These are phyloP conservation scores for Microcebus jonahi DNA, from an alignment of 2,113 vertebrate genomes.

Conservation along the genomic window DNA sequence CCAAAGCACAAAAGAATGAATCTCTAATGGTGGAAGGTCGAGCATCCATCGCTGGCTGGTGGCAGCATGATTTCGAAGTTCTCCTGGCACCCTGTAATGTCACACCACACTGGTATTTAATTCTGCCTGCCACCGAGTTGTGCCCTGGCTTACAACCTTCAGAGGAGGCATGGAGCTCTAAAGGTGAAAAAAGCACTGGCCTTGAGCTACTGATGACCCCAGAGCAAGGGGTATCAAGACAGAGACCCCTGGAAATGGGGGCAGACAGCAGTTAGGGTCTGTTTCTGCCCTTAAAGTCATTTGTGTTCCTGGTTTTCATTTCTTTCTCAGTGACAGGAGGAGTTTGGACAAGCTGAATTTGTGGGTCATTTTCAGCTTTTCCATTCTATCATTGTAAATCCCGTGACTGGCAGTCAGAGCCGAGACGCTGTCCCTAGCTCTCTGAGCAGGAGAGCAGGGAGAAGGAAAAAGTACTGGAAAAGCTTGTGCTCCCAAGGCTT, in stretches of 20 bases:
- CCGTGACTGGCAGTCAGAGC: neutral
- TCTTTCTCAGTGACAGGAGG: neutral
- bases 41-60: conserved; percentile 8
- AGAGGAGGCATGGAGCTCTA: neutral
- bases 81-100: neutral
- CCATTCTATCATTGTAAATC: neutral
- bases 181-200: neutral
- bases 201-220: neutral
- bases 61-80: neutral
- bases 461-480: neutral
- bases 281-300: neutral
- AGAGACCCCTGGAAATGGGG: neutral
- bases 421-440: neutral
- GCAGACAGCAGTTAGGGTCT: neutral
- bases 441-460: neutral
- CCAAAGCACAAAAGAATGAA: conserved; percentile 63
- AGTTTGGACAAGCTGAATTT: neutral
- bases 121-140: neutral
- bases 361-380: neutral
- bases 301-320: neutral
- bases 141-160: neutral
- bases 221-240: neutral
- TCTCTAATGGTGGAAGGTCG: conserved; percentile 73
- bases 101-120: neutral
- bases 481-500: neutral